phyloP scores from a whole-genome alignment of 2,888 invertebrate genomes.

The Malthinus seriepunctatus region DNA sequence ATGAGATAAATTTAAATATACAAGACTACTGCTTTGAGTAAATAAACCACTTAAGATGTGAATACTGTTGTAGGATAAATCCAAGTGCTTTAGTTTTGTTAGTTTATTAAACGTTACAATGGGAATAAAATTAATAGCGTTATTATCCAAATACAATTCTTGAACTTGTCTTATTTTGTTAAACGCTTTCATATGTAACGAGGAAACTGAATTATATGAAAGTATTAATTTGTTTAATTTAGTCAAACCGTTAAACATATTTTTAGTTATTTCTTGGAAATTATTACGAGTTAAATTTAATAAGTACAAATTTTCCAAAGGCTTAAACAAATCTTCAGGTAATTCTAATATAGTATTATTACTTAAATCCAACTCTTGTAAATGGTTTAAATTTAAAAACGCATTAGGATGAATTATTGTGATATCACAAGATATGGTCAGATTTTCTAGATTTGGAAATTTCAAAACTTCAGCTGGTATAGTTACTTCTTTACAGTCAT shows the following conservation, averaged over 20 bases:
- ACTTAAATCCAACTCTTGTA: slow-evolving; percentile 30
- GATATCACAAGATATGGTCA: slow-evolving; percentile 29
- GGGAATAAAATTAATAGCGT: slow-evolving; percentile 27
- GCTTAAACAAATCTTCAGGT: slow-evolving; percentile 30
- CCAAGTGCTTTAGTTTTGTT: slow-evolving; percentile 26
- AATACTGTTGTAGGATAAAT: slow-evolving; percentile 33
- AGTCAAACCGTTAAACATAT: slow-evolving; percentile 29
- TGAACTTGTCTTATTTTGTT: slow-evolving; percentile 25
- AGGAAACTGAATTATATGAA: slow-evolving; percentile 31
- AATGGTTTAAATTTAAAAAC: slow-evolving; percentile 28
- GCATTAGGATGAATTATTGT: slow-evolving; percentile 24
- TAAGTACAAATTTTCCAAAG: slow-evolving; percentile 21
- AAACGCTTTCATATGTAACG: slow-evolving; percentile 31
- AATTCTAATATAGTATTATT: slow-evolving; percentile 29
- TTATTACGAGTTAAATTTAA: slow-evolving; percentile 33
- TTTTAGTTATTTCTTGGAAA: slow-evolving; percentile 29
- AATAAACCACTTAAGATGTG: slow-evolving; percentile 28
- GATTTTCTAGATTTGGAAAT: slow-evolving; percentile 28
- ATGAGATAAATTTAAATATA: slow-evolving; percentile 29
- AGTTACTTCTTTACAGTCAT: slow-evolving; percentile 14
- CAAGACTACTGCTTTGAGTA: slow-evolving; percentile 16
- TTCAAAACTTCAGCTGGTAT: slow-evolving; percentile 21
- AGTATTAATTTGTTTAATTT: slow-evolving; percentile 31
- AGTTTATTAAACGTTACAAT: slow-evolving; percentile 34
- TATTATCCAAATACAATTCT: slow-evolving; percentile 32